Evolutionary conservation across 35 echinoderm and acorn worm genomes (phyloP).

Genomic region (Lytechinus pictus): DNA sequence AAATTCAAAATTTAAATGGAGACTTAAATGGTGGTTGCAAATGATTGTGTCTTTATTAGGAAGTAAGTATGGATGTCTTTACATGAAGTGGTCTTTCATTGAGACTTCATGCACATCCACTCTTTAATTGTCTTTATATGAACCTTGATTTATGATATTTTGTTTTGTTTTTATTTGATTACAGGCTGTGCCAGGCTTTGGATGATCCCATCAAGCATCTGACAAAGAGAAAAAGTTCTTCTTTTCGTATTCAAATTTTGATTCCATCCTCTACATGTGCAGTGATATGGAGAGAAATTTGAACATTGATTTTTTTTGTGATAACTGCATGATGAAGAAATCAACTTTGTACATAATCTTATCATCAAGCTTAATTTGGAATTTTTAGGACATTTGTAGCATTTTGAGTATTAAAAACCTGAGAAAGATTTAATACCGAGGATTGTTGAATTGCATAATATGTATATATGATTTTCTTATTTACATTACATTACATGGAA

Average conservation of each 20-base stretch:
- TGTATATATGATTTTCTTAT: conserved; percentile 21
- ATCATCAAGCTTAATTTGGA: neutral
- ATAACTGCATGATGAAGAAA: neutral
- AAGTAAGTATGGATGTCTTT: no score
- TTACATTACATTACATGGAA: neutral
- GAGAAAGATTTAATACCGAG: neutral
- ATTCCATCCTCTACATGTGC: conserved; percentile 33
- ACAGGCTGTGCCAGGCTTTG: conserved; percentile 36
- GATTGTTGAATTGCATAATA: conserved; percentile 6
- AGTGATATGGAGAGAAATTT: conserved; percentile 9
- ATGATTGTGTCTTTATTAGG: no score
- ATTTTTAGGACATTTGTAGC: conserved; percentile 19
- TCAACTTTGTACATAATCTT: conserved; percentile 6
- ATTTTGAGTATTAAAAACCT: neutral
- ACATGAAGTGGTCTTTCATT: no score
- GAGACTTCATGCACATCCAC: neutral
- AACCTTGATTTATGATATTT: no score
- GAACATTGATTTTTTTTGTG: neutral
- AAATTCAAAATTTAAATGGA: no score
- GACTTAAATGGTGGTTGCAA: no score
- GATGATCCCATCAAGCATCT: neutral
- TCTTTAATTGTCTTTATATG: neutral
- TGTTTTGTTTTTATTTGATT: neutral
- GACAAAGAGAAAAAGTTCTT: conserved; percentile 7
- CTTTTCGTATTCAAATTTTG: conserved; percentile 26